Conservation (phyloP, 2,797 vertebrate genomes). For the Melanotaenia pygmaea region DNA sequence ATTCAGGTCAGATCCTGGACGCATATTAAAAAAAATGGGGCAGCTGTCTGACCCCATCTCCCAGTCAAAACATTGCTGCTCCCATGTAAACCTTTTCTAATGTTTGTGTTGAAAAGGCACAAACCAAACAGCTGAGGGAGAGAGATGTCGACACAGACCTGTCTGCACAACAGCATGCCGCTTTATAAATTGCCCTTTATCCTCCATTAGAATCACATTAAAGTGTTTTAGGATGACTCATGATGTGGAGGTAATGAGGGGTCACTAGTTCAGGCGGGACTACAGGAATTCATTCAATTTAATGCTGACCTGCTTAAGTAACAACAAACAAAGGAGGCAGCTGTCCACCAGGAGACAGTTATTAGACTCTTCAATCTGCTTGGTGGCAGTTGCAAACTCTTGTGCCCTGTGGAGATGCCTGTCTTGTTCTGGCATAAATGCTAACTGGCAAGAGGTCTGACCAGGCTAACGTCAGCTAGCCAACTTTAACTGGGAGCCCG, state of each 20-base stretch:
- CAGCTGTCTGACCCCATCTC: constrained; percentile 62
- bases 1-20: constrained; percentile 70
- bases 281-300: constrained; percentile 12
- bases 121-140: constrained; percentile 53
- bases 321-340: constrained; percentile 30
- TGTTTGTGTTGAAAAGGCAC: constrained; percentile 67
- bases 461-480: constrained; percentile 70
- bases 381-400: constrained; percentile 13
- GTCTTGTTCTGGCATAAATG: constrained; percentile 24
- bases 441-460: constrained; percentile 35
- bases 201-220: neutral
- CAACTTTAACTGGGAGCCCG: constrained; percentile 45
- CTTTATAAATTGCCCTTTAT: constrained; percentile 16
- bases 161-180: constrained; percentile 13
- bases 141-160: constrained; percentile 12
- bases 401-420: constrained; percentile 44
- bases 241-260: neutral
- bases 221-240: neutral
- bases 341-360: constrained; percentile 28
- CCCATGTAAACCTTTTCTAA: constrained; percentile 60
- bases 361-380: constrained; percentile 12
- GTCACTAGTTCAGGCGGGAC: constrained; percentile 1
- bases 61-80: constrained; percentile 77
- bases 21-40: constrained; percentile 50
- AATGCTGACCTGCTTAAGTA: constrained; percentile 32